Conservation (phyloP, 2,797 vertebrate species). For the Mustela erminea region DNA sequence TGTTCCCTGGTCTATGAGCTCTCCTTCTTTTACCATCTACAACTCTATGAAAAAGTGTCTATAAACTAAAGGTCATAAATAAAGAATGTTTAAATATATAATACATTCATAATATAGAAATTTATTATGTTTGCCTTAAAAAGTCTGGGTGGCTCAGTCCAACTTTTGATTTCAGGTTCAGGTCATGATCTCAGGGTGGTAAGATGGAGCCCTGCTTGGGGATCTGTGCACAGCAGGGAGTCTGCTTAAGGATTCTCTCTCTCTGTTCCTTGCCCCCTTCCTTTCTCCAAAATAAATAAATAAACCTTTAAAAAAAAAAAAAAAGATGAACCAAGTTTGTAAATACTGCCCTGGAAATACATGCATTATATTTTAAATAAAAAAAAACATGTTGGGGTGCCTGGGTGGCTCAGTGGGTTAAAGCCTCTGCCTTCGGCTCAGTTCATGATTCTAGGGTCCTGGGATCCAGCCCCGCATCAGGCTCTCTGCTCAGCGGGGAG, state of each 20-base stretch:
- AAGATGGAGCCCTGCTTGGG: no score
- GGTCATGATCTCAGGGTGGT: background rate
- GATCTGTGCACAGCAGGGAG: background rate
- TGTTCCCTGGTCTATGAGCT: background rate
- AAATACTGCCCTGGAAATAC: background rate
- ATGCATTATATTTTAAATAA: background rate
- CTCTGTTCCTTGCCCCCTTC: background rate
- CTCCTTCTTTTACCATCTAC: background rate
- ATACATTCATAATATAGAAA: background rate
- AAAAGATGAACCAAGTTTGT: background rate
- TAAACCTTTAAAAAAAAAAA: background rate
- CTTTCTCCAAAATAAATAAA: background rate
- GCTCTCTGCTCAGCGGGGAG: no score
- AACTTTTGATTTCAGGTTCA: background rate
- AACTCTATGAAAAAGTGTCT: background rate
- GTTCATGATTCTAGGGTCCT: no score
- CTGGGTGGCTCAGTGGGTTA: no score
- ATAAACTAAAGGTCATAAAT: background rate
- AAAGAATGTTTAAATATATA: constrained; percentile 25
- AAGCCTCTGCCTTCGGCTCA: no score
- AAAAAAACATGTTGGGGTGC: background rate
- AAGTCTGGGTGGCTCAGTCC: background rate
- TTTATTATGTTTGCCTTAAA: background rate
- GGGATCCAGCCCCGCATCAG: no score
- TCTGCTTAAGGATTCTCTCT: background rate